Evolutionary conservation across 2,113 vertebrate genomes (phyloP).

Genomic region (Nannospalax galili): DNA sequence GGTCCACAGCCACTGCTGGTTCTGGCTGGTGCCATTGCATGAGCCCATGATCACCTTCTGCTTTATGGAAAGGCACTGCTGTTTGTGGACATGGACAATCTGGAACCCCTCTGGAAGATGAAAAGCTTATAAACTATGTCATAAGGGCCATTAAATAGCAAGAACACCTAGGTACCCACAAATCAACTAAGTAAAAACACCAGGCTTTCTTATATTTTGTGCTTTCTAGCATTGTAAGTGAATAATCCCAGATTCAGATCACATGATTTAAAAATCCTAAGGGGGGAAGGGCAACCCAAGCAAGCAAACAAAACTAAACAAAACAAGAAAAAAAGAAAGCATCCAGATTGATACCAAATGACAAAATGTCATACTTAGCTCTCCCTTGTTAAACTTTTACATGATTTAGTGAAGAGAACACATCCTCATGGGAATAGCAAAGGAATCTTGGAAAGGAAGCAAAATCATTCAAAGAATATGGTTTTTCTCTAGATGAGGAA

Average conservation of each 20-base stretch:
- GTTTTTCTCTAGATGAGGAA: conserved; percentile 5
- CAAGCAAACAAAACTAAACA: neutral
- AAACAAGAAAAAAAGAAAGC: neutral
- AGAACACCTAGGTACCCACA: conserved; percentile 1
- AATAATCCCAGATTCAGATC: neutral
- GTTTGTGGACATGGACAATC: conserved; percentile 87
- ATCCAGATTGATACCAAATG: neutral
- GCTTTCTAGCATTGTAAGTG: neutral
- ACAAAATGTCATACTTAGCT: neutral
- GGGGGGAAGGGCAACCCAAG: neutral
- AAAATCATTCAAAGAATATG: neutral
- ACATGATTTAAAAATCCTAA: conserved; percentile 24
- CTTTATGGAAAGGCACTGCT: conserved; percentile 86
- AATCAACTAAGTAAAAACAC: neutral
- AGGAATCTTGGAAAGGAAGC: conserved; percentile 50
- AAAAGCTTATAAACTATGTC: conserved; percentile 74
- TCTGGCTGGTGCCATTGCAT: conserved; percentile 85
- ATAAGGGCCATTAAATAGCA: neutral
- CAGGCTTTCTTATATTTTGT: neutral
- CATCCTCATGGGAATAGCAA: conserved; percentile 11
- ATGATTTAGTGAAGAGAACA: conserved; percentile 15
- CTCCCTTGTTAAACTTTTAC: neutral
- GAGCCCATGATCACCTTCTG: conserved; percentile 82
- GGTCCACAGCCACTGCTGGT: conserved; percentile 91
- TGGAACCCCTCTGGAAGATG: conserved; percentile 91